phyloP scores from a whole-genome alignment of 2,113 vertebrate species.

The human (Homo sapiens) region DNA sequence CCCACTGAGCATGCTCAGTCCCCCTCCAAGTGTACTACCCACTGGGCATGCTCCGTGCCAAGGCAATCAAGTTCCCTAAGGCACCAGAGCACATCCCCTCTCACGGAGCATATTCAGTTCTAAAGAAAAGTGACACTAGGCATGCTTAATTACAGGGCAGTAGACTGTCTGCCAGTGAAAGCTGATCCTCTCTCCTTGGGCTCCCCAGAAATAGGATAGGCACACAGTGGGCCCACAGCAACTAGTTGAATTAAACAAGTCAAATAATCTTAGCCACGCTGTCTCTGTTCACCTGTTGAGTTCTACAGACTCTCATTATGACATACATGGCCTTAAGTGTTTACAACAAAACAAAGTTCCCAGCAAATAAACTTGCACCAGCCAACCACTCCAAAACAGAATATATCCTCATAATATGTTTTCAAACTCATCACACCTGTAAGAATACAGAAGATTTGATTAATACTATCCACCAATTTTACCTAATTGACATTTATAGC shows the following conservation, averaged over 20 bases:
- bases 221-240: neutral
- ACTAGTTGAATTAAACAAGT: neutral
- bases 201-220: neutral
- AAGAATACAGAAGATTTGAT: neutral
- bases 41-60: neutral
- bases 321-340: neutral
- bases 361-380: neutral
- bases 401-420: neutral
- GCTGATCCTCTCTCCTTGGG: neutral
- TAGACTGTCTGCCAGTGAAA: neutral
- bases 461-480: neutral
- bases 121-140: neutral
- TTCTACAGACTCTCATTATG: too few species aligned
- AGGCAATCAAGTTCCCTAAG: neutral
- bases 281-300: neutral
- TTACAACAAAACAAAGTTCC: neutral
- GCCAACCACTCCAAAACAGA: neutral
- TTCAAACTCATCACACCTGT: neutral
- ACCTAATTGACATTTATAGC: neutral
- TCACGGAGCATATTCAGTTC: neutral
- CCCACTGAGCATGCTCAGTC: neutral
- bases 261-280: neutral
- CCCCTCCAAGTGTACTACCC: too few species aligned
- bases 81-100: neutral
- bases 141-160: neutral